Conservation (phyloP, 2,797 vertebrate genomes). For the Gymnothorax reevesii region DNA sequence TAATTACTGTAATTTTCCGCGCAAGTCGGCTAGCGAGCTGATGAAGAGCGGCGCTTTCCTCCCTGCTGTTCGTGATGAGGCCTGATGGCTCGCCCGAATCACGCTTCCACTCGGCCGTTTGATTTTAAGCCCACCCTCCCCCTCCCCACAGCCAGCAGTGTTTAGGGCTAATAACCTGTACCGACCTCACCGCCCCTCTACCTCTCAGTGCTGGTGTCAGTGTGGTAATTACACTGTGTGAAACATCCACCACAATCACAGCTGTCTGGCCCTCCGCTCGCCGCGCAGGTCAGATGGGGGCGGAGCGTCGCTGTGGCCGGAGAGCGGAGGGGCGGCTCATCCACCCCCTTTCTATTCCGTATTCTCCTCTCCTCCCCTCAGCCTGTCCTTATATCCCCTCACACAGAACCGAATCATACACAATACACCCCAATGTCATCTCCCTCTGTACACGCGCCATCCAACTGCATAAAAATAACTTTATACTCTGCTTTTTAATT, state of each 20-base stretch:
- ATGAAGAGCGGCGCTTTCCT: conserved; percentile 92
- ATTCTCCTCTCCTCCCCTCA: conserved; percentile 15
- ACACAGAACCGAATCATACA: conserved; percentile 50
- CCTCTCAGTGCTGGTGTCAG: conserved; percentile 79
- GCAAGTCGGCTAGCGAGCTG: conserved; percentile 92
- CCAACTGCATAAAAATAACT: too few relatives aligned
- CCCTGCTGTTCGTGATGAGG: conserved; percentile 92
- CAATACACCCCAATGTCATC: conserved; percentile 58
- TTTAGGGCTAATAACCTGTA: conserved; percentile 96
- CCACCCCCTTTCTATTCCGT: conserved; percentile 23
- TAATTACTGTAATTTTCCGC: conserved; percentile 96
- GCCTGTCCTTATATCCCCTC: conserved; percentile 30
- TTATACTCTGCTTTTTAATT: too few relatives aligned
- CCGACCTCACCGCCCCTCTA: conserved; percentile 62
- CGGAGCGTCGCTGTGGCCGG: conserved; percentile 57
- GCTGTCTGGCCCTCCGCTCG: conserved; percentile 83
- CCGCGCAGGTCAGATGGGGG: conserved; percentile 74
- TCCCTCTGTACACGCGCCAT: conserved; percentile 61
- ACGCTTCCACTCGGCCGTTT: conserved; percentile 84
- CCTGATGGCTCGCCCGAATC: conserved; percentile 87
- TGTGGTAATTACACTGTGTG: conserved; percentile 92
- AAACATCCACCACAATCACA: conserved; percentile 92
- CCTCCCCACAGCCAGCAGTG: conserved; percentile 70
- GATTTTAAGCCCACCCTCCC: conserved; percentile 61
- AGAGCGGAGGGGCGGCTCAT: conserved; percentile 22